Evolutionary conservation across 37 sponge, comb jelly and placozoan species (phyloP).

Genomic region (Halichondria panicea): DNA sequence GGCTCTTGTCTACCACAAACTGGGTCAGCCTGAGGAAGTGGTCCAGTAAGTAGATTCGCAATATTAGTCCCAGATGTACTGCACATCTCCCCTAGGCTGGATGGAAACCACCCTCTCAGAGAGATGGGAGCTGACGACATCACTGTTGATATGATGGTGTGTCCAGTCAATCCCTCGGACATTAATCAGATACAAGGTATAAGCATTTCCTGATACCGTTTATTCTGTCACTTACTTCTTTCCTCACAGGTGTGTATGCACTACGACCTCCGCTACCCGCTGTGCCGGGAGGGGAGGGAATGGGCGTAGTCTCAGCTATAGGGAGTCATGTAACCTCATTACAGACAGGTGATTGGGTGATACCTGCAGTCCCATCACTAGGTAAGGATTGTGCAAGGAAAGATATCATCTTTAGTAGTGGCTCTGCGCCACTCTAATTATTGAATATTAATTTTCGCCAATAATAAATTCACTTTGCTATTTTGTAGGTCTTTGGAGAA

Average conservation of each 20-base stretch:
- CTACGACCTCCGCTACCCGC: slow-evolving; percentile 70
- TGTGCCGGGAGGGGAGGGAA: slow-evolving; percentile 89
- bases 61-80: background rate
- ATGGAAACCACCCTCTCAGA: slow-evolving; percentile 7
- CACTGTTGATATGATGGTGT: slow-evolving; percentile 66
- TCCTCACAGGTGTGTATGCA: slow-evolving; percentile 76
- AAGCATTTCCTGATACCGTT: background rate
- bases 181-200: slow-evolving; percentile 90
- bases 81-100: slow-evolving; percentile 17
- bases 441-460: background rate
- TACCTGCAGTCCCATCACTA: slow-evolving; percentile 65
- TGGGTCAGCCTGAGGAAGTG: slow-evolving; percentile 55
- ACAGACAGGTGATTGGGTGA: slow-evolving; percentile 75
- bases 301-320: slow-evolving; percentile 67
- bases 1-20: slow-evolving; percentile 43
- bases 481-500: slow-evolving; percentile 82
- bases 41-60: slow-evolving; percentile 26
- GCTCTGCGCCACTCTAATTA: background rate
- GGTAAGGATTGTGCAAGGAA: slow-evolving; percentile 40
- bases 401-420: background rate
- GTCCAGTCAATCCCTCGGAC: slow-evolving; percentile 90
- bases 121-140: slow-evolving; percentile 57
- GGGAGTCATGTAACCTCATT: slow-evolving; percentile 55
- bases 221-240: background rate
- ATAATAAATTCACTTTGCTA: background rate